Percentiles rank a stretch among this genome's conserved stretches.
Conservation (phyloP, 2,888 invertebrate genomes). For the Tetragnatha montana region DNA sequence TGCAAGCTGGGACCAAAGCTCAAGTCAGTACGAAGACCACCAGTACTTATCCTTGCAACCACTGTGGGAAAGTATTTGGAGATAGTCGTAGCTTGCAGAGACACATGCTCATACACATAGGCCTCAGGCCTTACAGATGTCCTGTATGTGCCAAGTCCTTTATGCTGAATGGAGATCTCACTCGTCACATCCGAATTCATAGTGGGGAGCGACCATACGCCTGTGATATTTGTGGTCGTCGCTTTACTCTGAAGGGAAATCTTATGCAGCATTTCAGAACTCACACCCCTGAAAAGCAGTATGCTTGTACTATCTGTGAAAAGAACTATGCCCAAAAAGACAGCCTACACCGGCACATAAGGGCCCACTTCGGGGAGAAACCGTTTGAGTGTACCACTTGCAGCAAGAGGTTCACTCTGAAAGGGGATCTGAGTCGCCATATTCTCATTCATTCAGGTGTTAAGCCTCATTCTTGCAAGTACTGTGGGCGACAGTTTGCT, state of each 20-base stretch:
- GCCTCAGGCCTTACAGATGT: conserved; percentile 80
- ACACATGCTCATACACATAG: conserved; percentile 82
- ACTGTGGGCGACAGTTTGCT: conserved; percentile 70
- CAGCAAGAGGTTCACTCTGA: conserved; percentile 69
- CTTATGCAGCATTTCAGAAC: conserved; percentile 70
- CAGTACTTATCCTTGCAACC: conserved; percentile 80
- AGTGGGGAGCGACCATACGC: conserved; percentile 79
- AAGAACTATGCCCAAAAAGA: conserved; percentile 72
- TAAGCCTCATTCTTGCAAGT: conserved; percentile 69
- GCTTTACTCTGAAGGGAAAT: conserved; percentile 68
- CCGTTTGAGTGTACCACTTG: conserved; percentile 70
- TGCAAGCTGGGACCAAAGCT: conserved; percentile 64
- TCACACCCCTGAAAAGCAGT: conserved; percentile 68
- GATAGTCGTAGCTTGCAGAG: conserved; percentile 77
- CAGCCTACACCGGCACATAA: conserved; percentile 68
- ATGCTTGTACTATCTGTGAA: conserved; percentile 70
- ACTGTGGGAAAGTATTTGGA: conserved; percentile 79
- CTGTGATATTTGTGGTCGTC: conserved; percentile 66
- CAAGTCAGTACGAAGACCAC: conserved; percentile 75
- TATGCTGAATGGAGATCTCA: conserved; percentile 81
- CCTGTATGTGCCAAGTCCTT: conserved; percentile 80
- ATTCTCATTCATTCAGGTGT: conserved; percentile 70
- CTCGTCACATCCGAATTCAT: conserved; percentile 80
- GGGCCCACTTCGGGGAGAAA: conserved; percentile 70
- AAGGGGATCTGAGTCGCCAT: conserved; percentile 70